Evolutionary conservation across 2,797 vertebrate species (phyloP).

Genomic region (Centroberyx gerrardi): DNA sequence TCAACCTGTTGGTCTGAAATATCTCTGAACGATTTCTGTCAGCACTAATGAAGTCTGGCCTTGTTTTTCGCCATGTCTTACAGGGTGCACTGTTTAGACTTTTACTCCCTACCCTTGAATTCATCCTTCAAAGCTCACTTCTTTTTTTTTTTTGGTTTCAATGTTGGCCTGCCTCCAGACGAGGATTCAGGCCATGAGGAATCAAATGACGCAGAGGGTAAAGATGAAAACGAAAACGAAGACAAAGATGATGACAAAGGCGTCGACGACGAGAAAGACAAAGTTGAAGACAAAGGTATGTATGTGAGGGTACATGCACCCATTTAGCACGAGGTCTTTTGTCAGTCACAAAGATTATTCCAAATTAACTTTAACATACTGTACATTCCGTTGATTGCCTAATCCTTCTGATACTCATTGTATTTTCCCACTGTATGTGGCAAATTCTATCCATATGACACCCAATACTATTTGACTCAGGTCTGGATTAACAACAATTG

Average conservation of each 20-base stretch:
- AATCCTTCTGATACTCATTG: constrained; percentile 1
- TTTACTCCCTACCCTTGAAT: constrained; percentile 35
- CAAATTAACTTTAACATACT: constrained; percentile 7
- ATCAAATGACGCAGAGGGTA: constrained; percentile 43
- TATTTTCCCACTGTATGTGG: constrained; percentile 18
- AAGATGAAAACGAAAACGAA: constrained; percentile 49
- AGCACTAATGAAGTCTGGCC: constrained; percentile 37
- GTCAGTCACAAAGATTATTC: constrained; percentile 12
- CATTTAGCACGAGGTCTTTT: neutral
- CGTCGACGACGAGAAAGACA: neutral
- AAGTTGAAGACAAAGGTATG: constrained; percentile 64
- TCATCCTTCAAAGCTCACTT: constrained; percentile 27
- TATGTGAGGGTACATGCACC: neutral
- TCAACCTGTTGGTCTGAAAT: constrained; percentile 48
- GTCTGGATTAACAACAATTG: no score
- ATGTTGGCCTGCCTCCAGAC: constrained; percentile 54
- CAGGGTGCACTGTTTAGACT: constrained; percentile 45
- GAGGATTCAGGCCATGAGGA: constrained; percentile 56
- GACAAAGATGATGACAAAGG: constrained; percentile 50
- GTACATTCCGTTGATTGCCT: constrained; percentile 5
- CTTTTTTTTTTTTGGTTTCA: constrained; percentile 32
- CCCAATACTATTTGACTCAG: neutral
- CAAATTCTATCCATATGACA: constrained; percentile 19
- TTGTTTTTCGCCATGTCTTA: constrained; percentile 47
- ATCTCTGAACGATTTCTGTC: constrained; percentile 51